These are phyloP conservation scores for Gymnocephalus cernua DNA, from an alignment of 2,113 vertebrate species.

Conservation along the genomic window DNA sequence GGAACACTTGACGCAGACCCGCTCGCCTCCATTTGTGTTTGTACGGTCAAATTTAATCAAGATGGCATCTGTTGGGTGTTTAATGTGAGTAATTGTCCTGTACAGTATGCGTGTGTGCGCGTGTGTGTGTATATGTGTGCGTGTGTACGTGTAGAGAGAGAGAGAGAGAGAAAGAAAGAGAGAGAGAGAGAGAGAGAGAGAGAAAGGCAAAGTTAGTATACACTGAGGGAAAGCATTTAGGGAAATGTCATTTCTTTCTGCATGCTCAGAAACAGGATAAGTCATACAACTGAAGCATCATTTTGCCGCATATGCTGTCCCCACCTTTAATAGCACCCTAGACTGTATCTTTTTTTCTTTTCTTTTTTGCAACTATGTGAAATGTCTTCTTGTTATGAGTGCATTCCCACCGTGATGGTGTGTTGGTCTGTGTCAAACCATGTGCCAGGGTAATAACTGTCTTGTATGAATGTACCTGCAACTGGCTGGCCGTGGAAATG, in stretches of 20 bases:
- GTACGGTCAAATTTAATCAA: slow-evolving; percentile 87
- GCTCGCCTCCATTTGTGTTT: slow-evolving; percentile 84
- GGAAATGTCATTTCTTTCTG: slow-evolving; percentile 56
- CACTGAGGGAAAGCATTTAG: slow-evolving; percentile 55
- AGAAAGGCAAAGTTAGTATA: slow-evolving; percentile 48
- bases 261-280: slow-evolving; percentile 27
- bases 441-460: slow-evolving; percentile 72
- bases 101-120: slow-evolving; percentile 56
- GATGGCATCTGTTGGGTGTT: slow-evolving; percentile 85
- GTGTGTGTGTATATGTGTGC: slow-evolving; percentile 3
- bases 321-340: slow-evolving; percentile 50
- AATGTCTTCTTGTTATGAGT: slow-evolving; percentile 61
- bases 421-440: slow-evolving; percentile 72
- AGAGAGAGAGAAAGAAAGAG: not conserved
- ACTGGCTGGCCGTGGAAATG: slow-evolving; percentile 71
- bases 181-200: not conserved
- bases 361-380: slow-evolving; percentile 5
- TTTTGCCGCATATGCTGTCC: slow-evolving; percentile 49
- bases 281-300: slow-evolving; percentile 49
- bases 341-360: slow-evolving; percentile 18
- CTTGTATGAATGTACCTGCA: slow-evolving; percentile 72
- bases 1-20: slow-evolving; percentile 76
- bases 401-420: slow-evolving; percentile 57
- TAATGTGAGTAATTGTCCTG: slow-evolving; percentile 86
- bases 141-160: not conserved